Base-by-base conservation (phyloP, 2,113 vertebrate species). In the Macroglossus sobrinus region DNA sequence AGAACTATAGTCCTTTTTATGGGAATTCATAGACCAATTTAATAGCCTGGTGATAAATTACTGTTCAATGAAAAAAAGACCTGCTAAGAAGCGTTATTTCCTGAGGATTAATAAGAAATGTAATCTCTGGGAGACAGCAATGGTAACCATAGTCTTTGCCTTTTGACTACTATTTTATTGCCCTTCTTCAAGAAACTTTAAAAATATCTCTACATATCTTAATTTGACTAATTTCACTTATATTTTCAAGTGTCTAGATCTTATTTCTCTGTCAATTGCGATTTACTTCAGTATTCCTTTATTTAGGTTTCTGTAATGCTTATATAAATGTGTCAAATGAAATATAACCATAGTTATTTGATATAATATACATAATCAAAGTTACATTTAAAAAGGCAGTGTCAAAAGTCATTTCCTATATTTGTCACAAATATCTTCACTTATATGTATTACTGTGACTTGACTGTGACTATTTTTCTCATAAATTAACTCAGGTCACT, bases 371-470 rank as follows among this genome's bases (percentile, higher is more conserved):
- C 11, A 95, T n/a, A 89, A 81, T 21, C 22, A 94, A 88, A 92
- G 74, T 87, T 80, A 76, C 50, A 40, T 81, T 43, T 19, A 35
- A 26, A 5, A 33, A 95, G 64, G 88, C 12, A 93, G 3, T 21
- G 50, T 26, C 35, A 68, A 78, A 96, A 69, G 15, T 84, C 30
- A 93, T 69, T 93, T 94, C 47, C 38, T 95, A 14, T 86, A 18
- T 97, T 57, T 96, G 2, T 90, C 16, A 89, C 92, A 84, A 81
- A 74, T 93, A 78, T 18, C 26, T 75, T 81, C 45, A 91, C 19
- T 55, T 43, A 96, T 11, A 84, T 92, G 55, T 74, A 30, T 95
- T 96, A 97, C 81, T 28, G 47, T 95, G 64, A 95, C 61, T 96
- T 93, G 69, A 1, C 68, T 93, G 13, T 86, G 79, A 94, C 53